Percentiles rank a stretch among this genome's conserved stretches.
phyloP scores from a whole-genome alignment of 2,113 vertebrate species.

The Mola mola region DNA sequence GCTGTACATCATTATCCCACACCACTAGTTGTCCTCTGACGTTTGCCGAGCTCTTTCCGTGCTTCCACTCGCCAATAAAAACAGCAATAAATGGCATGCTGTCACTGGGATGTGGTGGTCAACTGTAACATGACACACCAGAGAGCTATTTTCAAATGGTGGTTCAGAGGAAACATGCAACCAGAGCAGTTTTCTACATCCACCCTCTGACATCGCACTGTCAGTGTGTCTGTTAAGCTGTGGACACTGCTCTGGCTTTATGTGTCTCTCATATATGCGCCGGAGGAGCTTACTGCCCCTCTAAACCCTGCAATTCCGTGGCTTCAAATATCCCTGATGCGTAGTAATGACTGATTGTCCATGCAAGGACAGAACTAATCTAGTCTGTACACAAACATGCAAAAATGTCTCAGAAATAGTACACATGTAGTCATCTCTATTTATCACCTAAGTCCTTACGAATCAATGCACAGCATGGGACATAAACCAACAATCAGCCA shows the following conservation, averaged over 20 bases:
- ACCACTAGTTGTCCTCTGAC: constrained; percentile 38
- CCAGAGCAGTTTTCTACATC: constrained; percentile 38
- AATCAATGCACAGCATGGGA: no score
- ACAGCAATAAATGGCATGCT: constrained; percentile 55
- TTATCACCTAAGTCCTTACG: no score
- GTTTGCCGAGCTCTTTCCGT: constrained; percentile 30
- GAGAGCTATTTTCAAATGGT: constrained; percentile 45
- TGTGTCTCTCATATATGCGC: constrained; percentile 21
- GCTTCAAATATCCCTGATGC: constrained; percentile 52
- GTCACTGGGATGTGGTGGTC: constrained; percentile 53
- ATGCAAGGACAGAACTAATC: constrained; percentile 38
- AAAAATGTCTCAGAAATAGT: background rate
- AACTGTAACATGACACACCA: constrained; percentile 46
- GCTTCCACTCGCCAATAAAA: constrained; percentile 58
- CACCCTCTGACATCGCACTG: constrained; percentile 33
- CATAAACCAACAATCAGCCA: background rate
- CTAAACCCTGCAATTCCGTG: constrained; percentile 37
- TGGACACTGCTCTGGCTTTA: constrained; percentile 33
- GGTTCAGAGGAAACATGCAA: constrained; percentile 35
- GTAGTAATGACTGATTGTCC: constrained; percentile 62
- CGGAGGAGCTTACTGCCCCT: constrained; percentile 16
- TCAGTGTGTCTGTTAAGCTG: constrained; percentile 43
- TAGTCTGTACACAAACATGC: constrained; percentile 23
- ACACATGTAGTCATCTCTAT: no score
- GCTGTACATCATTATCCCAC: constrained; percentile 33